Evolutionary conservation across 2,113 vertebrate species (phyloP).

Genomic region (Porphyrio hochstetteri): DNA sequence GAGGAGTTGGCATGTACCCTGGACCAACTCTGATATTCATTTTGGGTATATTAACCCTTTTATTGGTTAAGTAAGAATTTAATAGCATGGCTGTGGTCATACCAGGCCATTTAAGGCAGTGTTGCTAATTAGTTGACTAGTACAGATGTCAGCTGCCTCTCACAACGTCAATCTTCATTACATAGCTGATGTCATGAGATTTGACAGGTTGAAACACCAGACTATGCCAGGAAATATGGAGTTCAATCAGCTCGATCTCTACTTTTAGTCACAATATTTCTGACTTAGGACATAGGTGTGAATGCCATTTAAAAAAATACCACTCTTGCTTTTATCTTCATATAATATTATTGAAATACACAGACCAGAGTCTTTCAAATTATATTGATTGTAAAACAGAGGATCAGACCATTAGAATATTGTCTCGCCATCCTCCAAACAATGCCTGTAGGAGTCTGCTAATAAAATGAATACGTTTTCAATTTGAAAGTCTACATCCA

Average conservation of each 20-base stretch:
- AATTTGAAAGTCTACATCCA: neutral
- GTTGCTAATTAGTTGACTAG: neutral
- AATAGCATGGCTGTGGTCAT: neutral
- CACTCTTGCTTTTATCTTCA: neutral
- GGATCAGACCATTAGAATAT: neutral
- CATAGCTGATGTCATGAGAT: neutral
- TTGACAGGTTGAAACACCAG: neutral
- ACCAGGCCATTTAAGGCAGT: neutral
- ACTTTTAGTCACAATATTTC: neutral
- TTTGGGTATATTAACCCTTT: neutral
- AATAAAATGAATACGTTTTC: neutral
- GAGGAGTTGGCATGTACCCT: neutral
- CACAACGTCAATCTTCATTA: neutral
- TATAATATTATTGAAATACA: neutral
- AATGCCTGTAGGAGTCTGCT: neutral
- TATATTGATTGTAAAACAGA: neutral
- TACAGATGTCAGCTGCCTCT: neutral
- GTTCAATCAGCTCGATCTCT: neutral
- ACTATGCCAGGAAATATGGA: neutral
- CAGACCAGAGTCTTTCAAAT: neutral
- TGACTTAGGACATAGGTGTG: neutral
- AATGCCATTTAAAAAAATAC: neutral
- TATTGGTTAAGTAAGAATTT: neutral
- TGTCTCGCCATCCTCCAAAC: neutral
- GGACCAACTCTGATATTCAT: neutral